Evolutionary conservation across 2,113 vertebrate species (phyloP).

Genomic region (Thamnophis sirtalis): DNA sequence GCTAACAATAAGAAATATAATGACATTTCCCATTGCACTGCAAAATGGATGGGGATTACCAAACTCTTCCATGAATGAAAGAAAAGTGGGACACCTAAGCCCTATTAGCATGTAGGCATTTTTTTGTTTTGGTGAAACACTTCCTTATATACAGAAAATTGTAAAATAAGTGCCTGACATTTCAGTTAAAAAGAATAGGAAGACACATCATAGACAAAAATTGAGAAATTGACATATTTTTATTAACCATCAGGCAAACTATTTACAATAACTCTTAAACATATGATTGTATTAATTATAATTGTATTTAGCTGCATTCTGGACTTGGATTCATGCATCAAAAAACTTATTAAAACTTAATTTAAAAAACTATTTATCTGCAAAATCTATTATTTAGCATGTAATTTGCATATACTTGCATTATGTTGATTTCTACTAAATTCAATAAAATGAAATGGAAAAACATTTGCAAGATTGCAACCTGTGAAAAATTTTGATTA

Average conservation of each 20-base stretch:
- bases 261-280: neutral
- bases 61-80: neutral
- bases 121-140: neutral
- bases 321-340: neutral
- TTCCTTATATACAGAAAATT: neutral
- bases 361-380: neutral
- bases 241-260: neutral
- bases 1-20: neutral
- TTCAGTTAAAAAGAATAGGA: neutral
- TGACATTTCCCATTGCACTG: neutral
- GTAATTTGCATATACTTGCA: neutral
- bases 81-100: neutral
- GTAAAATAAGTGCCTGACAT: neutral
- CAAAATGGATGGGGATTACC: neutral
- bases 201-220: neutral
- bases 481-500: slow-evolving; percentile 13
- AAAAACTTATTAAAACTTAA: neutral
- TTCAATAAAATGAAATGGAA: neutral
- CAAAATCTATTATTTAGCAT: neutral
- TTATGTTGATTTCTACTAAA: neutral
- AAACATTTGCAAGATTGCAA: neutral
- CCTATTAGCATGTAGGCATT: neutral
- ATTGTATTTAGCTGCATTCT: neutral
- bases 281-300: neutral
- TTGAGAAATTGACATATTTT: neutral